Percentiles rank a stretch among this genome's conserved stretches.
Conservation (phyloP, 2,113 vertebrate species). For the Megatriorchis doriae region DNA sequence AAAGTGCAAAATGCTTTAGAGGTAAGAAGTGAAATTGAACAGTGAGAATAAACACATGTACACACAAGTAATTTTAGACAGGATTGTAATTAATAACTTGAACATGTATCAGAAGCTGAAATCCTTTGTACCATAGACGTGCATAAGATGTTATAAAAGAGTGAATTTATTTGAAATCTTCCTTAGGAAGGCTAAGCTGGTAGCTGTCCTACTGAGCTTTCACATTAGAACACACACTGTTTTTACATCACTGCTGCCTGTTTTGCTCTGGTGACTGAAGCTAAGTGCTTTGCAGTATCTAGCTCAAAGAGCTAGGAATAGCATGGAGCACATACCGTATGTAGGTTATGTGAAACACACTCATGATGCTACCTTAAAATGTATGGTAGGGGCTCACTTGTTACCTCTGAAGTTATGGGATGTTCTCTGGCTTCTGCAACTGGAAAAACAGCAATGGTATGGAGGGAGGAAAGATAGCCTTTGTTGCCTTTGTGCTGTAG, state of each 20-base stretch:
- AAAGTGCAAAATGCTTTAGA: conserved; percentile 76
- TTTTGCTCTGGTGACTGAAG: background rate
- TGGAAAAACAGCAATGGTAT: background rate
- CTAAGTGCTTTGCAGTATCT: background rate
- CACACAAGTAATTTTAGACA: background rate
- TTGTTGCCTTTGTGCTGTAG: background rate
- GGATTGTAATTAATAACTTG: background rate
- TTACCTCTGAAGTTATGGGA: background rate
- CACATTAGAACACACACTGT: background rate
- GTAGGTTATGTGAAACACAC: background rate
- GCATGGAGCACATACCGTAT: background rate
- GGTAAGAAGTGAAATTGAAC: conserved; percentile 70
- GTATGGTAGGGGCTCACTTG: background rate
- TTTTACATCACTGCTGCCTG: background rate
- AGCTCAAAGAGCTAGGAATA: background rate
- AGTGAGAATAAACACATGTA: background rate
- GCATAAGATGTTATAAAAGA: background rate
- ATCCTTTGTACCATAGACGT: background rate
- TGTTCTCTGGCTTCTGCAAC: background rate
- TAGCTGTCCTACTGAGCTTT: background rate
- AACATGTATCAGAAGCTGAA: background rate
- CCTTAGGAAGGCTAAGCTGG: background rate
- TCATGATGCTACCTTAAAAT: background rate
- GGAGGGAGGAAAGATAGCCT: background rate
- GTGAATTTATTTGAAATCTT: background rate